phyloP scores from a whole-genome alignment of 30 jellyfish, hydroid and myxozoan species.

The Cassiopea andromeda region DNA sequence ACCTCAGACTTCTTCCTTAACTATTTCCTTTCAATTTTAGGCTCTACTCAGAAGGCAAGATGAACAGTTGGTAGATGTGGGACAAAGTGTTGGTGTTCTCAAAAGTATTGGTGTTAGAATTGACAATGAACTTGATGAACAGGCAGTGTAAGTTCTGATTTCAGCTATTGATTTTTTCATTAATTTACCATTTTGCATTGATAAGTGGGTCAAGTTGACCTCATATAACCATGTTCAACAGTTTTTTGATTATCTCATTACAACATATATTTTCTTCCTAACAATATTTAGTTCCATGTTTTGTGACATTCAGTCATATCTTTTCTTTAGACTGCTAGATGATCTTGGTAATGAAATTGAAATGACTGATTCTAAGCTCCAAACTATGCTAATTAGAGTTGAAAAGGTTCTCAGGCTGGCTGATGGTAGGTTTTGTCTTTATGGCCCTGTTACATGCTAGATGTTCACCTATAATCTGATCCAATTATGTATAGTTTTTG shows the following conservation, averaged over 20 bases:
- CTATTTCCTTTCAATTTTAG: constrained; percentile 1
- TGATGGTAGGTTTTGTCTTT: constrained; percentile 88
- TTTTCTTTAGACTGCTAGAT: constrained; percentile 78
- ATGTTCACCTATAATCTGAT: no score
- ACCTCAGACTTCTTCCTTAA: neutral
- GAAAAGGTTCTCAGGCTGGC: constrained; percentile 94
- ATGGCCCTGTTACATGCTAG: no score
- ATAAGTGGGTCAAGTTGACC: no score
- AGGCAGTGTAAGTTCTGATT: constrained; percentile 72
- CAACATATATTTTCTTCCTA: no score
- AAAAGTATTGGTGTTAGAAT: constrained; percentile 89
- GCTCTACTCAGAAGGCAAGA: constrained; percentile 83
- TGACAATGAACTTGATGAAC: constrained; percentile 94
- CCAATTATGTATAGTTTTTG: no score
- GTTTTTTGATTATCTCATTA: no score
- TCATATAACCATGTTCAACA: no score
- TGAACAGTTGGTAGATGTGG: constrained; percentile 88
- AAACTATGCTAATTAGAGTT: constrained; percentile 94
- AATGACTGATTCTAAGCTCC: constrained; percentile 95
- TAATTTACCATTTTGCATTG: neutral
- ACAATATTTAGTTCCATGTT: no score
- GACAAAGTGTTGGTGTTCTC: constrained; percentile 95
- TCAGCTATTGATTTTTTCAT: neutral
- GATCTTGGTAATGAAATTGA: constrained; percentile 95
- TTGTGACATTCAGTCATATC: no score